A percentile compares a stretch with the other conserved stretches of the same genome.
phyloP scores from a whole-genome alignment of 2,113 vertebrate genomes.

The Dunckerocampus dactyliophorus region DNA sequence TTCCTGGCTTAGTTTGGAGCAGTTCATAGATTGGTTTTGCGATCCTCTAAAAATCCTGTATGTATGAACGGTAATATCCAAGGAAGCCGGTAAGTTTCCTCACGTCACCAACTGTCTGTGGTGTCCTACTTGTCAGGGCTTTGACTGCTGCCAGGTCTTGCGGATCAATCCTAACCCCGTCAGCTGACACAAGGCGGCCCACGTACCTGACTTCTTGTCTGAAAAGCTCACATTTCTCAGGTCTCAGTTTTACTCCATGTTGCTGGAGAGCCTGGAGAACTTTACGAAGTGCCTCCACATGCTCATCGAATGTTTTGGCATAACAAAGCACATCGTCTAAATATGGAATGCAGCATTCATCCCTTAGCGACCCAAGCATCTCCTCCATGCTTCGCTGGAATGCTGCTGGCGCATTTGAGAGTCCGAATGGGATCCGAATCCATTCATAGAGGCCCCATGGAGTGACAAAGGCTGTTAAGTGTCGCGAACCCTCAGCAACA shows the following conservation, averaged over 20 bases:
- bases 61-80: background rate
- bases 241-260: constrained; percentile 18
- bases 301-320: constrained; percentile 14
- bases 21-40: background rate
- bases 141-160: constrained; percentile 18
- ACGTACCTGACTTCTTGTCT: constrained; percentile 25
- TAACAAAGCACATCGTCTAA: constrained; percentile 25
- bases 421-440: constrained; percentile 33
- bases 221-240: constrained; percentile 33
- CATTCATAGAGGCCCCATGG: constrained; percentile 29
- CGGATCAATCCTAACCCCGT: constrained; percentile 33
- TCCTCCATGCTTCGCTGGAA: constrained; percentile 29
- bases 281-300: constrained; percentile 14
- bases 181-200: constrained; percentile 14
- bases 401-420: constrained; percentile 13
- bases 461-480: constrained; percentile 15
- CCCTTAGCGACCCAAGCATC: constrained; percentile 7
- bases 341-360: constrained; percentile 16
- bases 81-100: background rate
- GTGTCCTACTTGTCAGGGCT: constrained; percentile 14
- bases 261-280: constrained; percentile 13
- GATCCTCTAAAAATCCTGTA: background rate
- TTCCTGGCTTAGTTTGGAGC: background rate
- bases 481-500: background rate
- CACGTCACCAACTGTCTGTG: constrained; percentile 22